These are phyloP conservation scores for chimpanzee (Pan troglodytes) DNA, from an alignment of 2,113 vertebrate species.

Conservation along the genomic window DNA sequence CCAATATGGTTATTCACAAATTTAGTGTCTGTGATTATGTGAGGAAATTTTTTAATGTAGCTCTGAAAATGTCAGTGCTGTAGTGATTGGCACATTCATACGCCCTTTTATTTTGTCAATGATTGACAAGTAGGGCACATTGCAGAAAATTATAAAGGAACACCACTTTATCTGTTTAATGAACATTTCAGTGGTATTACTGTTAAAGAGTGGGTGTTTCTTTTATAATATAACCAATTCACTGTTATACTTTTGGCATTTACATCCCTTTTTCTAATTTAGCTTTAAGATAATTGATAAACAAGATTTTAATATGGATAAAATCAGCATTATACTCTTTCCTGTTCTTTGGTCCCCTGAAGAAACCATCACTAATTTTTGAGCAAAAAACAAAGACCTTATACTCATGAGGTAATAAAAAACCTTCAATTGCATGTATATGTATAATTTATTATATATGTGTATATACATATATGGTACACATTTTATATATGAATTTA, in stretches of 20 bases:
- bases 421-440: background rate
- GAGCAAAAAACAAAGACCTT: background rate
- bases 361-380: background rate
- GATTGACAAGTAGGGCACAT: background rate
- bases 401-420: background rate
- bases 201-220: background rate
- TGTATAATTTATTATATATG: background rate
- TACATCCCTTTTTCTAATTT: background rate
- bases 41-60: slow-evolving; percentile 2
- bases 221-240: background rate
- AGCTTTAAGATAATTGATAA: background rate
- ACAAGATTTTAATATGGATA: background rate
- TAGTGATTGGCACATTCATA: background rate
- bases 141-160: background rate
- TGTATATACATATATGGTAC: no score
- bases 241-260: background rate
- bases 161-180: background rate
- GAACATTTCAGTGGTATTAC: background rate
- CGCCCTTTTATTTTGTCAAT: background rate
- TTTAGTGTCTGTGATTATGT: background rate
- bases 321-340: background rate
- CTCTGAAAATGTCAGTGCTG: background rate
- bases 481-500: background rate
- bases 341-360: background rate
- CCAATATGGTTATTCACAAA: background rate